Base-by-base conservation (phyloP, 2,888 invertebrate species). In the Patella ulyssiponensis region DNA sequence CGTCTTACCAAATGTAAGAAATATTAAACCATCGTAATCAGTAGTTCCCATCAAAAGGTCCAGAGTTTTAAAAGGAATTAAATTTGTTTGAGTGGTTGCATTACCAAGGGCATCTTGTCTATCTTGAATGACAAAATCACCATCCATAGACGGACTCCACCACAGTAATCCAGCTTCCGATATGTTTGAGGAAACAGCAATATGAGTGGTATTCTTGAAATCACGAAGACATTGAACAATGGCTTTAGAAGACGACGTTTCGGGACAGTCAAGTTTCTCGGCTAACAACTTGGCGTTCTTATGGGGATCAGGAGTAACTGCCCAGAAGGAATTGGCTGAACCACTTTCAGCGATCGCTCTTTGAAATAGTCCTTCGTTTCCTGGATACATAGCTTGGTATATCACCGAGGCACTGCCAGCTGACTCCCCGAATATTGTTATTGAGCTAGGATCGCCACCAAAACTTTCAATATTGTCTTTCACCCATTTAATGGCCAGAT, bases 351-450 rank as follows among this genome's bases (percentile, higher is more conserved):
- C 82, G 12, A 87, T 86, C 3, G 80, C 81, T 52, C 85, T 76
- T 2, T 84, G 83, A 74, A 88, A 86, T 27, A 87, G 73, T 17
- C 86, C 85, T 80, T 79, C 77, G 73, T 81, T 84, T 58, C 75
- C 76, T 3, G 83, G 84, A 74, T 84, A 83, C n/a, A 85, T n/a
- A 3, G 84, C 80, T 12, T 86, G 85, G 51, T 82, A 78, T 11
- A 81, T 77, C 2, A 81, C 85, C 77, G 83, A 81, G 5, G 79
- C 80, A 1, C 82, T 84, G 0, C 88, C 88, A 11, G 87, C 87
- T 23, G 86, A 86, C 74, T 86, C 83, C 11, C 88, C 88, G 56
- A 83, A 84, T 17, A 88, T 56, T 1, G 87, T 86, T 2, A 88
- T 80, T 11, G 69, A 77, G 17, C 74, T 71, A 0, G 81, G 73